phyloP scores from a whole-genome alignment of 2,113 vertebrate genomes.

The Osmerus mordax region DNA sequence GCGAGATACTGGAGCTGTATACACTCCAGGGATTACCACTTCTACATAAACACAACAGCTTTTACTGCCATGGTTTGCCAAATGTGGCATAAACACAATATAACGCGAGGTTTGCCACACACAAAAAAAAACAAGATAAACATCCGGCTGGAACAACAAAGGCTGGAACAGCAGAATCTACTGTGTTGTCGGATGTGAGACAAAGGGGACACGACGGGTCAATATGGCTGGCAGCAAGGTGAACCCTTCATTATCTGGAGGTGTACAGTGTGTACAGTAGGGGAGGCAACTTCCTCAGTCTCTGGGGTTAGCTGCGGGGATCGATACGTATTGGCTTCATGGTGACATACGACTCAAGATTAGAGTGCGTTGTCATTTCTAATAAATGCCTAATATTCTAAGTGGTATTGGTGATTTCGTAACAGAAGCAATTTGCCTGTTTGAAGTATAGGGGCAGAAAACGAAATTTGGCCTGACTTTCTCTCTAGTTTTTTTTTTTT shows the following conservation, averaged over 20 bases:
- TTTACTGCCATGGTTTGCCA: no score
- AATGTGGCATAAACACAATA: no score
- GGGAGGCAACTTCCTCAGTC: background rate
- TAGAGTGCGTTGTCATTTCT: conserved; percentile 1
- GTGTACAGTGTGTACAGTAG: background rate
- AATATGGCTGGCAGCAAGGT: background rate
- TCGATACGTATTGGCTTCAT: conserved; percentile 9
- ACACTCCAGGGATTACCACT: no score
- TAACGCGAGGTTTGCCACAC: no score
- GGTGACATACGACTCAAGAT: background rate
- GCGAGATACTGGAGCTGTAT: no score
- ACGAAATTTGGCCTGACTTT: conserved; percentile 10
- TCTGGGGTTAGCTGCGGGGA: background rate
- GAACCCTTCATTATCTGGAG: background rate
- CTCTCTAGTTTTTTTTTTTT: conserved; percentile 1
- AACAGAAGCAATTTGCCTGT: background rate
- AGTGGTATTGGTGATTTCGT: conserved; percentile 6
- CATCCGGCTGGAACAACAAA: no score
- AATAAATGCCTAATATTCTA: conserved; percentile 8
- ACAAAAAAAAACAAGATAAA: no score
- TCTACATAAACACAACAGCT: no score
- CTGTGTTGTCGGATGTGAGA: no score
- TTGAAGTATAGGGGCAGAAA: conserved; percentile 6
- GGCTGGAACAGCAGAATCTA: no score
- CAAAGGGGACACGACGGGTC: background rate